phyloP scores from a whole-genome alignment of 2,113 vertebrate species.

The Glareola pratincola region DNA sequence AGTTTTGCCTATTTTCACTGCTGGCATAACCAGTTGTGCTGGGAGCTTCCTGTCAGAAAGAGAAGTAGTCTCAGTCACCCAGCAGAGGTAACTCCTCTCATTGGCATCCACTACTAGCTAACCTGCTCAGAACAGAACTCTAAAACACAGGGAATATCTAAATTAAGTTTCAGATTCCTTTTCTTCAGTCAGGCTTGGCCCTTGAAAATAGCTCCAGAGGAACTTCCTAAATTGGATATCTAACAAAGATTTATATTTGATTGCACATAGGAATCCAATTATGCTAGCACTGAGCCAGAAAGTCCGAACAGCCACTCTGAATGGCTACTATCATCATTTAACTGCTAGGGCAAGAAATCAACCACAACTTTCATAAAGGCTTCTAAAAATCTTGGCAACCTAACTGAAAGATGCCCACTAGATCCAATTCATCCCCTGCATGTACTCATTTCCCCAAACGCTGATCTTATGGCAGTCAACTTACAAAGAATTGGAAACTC shows the following conservation, averaged over 20 bases:
- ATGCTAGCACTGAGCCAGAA: background rate
- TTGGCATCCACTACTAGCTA: background rate
- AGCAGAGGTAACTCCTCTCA: background rate
- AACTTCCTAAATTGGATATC: background rate
- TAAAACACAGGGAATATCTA: background rate
- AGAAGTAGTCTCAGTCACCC: background rate
- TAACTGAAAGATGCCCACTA: background rate
- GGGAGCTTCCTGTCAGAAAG: background rate
- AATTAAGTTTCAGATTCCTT: background rate
- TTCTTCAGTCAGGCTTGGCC: background rate
- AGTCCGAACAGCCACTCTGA: background rate
- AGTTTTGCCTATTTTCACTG: background rate
- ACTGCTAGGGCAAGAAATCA: background rate
- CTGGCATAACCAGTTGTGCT: background rate
- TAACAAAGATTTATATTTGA: background rate
- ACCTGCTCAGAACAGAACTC: background rate
- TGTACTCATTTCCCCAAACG: background rate
- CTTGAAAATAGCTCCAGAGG: background rate
- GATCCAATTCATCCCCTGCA: background rate
- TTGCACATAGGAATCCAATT: background rate
- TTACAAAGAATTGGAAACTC: background rate
- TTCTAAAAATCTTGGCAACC: background rate
- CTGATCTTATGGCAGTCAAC: background rate
- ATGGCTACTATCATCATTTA: background rate
- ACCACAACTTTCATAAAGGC: background rate